Conservation (phyloP, 2,888 invertebrate species). For the Drosophila nigricruria region DNA sequence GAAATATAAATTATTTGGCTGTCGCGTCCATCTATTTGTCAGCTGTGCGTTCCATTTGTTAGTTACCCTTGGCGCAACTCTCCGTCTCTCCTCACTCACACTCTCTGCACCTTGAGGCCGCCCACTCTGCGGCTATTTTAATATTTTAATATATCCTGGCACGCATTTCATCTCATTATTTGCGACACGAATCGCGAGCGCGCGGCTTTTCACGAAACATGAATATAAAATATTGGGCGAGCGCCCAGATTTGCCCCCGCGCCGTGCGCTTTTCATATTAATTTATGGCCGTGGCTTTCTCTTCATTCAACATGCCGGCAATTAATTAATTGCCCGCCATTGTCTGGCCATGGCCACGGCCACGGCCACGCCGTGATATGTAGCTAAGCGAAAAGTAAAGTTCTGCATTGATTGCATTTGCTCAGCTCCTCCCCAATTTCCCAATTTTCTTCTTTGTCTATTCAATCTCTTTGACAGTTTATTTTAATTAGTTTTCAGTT, state of each 20-base stretch:
- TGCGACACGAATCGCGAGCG: conserved; percentile 44
- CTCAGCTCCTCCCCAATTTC: neutral
- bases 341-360: conserved; percentile 3
- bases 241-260: conserved; percentile 35
- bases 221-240: conserved; percentile 58
- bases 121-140: conserved; percentile 46
- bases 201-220: conserved; percentile 58
- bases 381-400: conserved; percentile 2
- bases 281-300: conserved; percentile 29
- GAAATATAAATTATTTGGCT: conserved; percentile 49
- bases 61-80: neutral
- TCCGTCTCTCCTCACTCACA: neutral
- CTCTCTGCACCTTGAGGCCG: neutral
- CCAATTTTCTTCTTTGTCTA: neutral
- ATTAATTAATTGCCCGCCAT: conserved; percentile 46
- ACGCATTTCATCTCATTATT: conserved; percentile 68
- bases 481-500: conserved; percentile 6
- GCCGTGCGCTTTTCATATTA: conserved; percentile 26
- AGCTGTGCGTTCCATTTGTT: conserved; percentile 40
- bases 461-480: conserved; percentile 6
- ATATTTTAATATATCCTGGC: conserved; percentile 74
- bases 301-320: conserved; percentile 15
- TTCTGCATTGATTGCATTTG: conserved; percentile 10
- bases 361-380: neutral
- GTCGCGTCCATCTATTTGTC: conserved; percentile 66